phyloP scores from a whole-genome alignment of 2,888 invertebrate genomes.

The Andrena bucephala region DNA sequence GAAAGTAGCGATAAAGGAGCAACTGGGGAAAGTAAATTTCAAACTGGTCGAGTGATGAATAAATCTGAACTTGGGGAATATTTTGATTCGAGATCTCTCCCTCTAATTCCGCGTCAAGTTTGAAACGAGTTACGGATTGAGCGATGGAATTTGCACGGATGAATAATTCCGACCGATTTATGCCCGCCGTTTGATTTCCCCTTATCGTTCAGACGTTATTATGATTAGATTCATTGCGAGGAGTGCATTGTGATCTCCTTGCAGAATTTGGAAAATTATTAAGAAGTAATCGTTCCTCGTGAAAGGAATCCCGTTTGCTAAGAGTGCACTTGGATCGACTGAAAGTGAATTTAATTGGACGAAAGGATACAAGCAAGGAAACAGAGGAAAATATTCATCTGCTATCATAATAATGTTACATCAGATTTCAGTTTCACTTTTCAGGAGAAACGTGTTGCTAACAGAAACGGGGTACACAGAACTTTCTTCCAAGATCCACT shows the following conservation, averaged over 20 bases:
- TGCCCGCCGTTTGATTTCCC: background rate
- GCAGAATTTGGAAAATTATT: background rate
- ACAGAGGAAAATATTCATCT: background rate
- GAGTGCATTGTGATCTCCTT: background rate
- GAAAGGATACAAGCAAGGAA: background rate
- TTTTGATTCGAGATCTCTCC: conserved; percentile 15
- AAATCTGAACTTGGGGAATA: conserved; percentile 43
- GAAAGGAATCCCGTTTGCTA: too few species aligned
- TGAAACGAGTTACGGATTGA: background rate
- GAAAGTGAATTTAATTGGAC: background rate
- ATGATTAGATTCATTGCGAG: background rate
- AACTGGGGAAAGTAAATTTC: conserved; percentile 38
- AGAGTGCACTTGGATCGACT: too few species aligned
- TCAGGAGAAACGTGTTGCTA: background rate
- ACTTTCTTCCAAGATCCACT: background rate
- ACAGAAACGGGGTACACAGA: background rate
- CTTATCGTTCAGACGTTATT: conserved; percentile 1
- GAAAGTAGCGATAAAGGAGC: conserved; percentile 39
- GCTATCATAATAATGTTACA: background rate
- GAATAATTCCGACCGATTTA: conserved; percentile 11
- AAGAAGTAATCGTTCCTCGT: too few species aligned
- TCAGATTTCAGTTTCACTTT: background rate
- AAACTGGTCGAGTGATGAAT: conserved; percentile 34
- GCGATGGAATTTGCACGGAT: conserved; percentile 22
- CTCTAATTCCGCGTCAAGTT: conserved; percentile 14